These are phyloP conservation scores for Scomber japonicus DNA, from an alignment of 2,113 vertebrate genomes.

Conservation along the genomic window DNA sequence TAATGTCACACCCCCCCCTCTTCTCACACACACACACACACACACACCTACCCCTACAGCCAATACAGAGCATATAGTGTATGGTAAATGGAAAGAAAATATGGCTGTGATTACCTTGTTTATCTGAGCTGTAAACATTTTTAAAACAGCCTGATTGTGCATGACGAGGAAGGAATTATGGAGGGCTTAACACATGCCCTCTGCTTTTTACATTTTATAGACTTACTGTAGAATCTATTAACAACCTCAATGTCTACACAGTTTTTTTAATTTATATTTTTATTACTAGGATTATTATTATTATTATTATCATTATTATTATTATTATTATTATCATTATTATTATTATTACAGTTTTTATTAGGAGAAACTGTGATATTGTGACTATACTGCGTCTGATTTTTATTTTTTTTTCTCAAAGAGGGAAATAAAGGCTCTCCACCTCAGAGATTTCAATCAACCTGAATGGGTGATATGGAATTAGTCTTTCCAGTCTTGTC, in stretches of 20 bases:
- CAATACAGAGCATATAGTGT: conserved; percentile 16
- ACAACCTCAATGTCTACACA: background rate
- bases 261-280: background rate
- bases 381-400: background rate
- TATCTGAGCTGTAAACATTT: conserved; percentile 76
- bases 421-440: conserved; percentile 50
- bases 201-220: background rate
- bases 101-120: conserved; percentile 80
- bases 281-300: background rate
- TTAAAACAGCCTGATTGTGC: conserved; percentile 70
- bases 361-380: background rate
- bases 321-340: background rate
- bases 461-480: conserved; percentile 52
- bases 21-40: background rate
- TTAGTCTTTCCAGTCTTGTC: conserved; percentile 60
- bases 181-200: conserved; percentile 32
- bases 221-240: background rate
- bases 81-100: conserved; percentile 59
- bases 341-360: background rate
- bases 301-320: conserved; percentile 17
- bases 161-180: conserved; percentile 54
- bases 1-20: conserved; percentile 35
- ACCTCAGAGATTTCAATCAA: conserved; percentile 70
- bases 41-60: background rate
- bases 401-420: background rate